Conservation (phyloP, 2,888 invertebrate species). For the Phymatocera aterrima region DNA sequence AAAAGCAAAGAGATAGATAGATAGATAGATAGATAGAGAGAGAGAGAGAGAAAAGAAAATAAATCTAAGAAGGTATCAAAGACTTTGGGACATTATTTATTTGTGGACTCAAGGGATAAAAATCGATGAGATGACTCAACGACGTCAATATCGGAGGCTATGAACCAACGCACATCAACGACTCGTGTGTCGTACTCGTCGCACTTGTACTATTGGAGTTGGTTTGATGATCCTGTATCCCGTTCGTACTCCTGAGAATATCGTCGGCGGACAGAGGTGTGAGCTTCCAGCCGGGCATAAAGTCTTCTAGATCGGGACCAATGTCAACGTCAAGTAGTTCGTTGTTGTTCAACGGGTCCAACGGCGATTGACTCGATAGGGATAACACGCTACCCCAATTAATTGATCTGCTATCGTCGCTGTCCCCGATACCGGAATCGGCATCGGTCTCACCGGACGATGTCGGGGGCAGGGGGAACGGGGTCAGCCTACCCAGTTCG, state of each 20-base stretch:
- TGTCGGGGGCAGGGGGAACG: conserved; percentile 74
- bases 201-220: conserved; percentile 55
- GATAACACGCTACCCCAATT: conserved; percentile 95
- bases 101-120: conserved; percentile 68
- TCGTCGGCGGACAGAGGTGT: conserved; percentile 76
- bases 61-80: conserved; percentile 44
- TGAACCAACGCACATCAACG: conserved; percentile 73
- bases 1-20: no score
- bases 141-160: conserved; percentile 72
- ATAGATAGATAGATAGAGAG: no score
- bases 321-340: conserved; percentile 82
- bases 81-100: conserved; percentile 44
- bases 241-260: conserved; percentile 73
- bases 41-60: no score
- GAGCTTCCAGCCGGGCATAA: conserved; percentile 78
- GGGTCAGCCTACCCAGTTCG: conserved; percentile 71
- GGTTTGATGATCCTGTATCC: conserved; percentile 55
- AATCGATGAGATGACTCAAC: conserved; percentile 73
- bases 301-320: conserved; percentile 81
- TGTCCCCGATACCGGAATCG: conserved; percentile 87
- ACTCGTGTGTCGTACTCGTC: conserved; percentile 71
- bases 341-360: conserved; percentile 89
- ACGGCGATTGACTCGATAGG: conserved; percentile 89
- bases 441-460: conserved; percentile 82
- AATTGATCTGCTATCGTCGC: conserved; percentile 83